A percentile compares a stretch with the other conserved stretches of the same genome.
Conservation (phyloP, 2,113 vertebrate genomes). For the Crotalus helleri region DNA sequence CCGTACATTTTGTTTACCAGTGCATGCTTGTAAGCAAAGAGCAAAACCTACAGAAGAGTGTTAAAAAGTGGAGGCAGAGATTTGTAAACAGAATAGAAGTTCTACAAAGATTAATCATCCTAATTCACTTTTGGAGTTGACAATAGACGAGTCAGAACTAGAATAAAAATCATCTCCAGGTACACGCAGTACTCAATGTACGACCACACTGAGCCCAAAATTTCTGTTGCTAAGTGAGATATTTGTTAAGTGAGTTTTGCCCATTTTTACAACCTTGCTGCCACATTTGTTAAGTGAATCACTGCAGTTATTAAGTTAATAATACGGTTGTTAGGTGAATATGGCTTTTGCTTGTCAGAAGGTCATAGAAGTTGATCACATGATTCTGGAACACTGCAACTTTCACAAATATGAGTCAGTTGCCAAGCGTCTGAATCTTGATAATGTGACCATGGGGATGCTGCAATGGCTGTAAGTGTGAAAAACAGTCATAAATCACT, state of each 20-base stretch:
- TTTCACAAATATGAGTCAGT: neutral
- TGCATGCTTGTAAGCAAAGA: conserved; percentile 96
- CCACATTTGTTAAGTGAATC: neutral
- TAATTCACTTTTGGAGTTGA: neutral
- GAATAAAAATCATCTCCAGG: neutral
- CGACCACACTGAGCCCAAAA: neutral
- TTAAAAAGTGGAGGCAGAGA: neutral
- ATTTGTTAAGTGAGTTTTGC: neutral
- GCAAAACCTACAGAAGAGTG: conserved; percentile 79
- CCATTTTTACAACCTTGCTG: neutral
- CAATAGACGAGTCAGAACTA: neutral
- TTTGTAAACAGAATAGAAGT: neutral
- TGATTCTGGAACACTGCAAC: neutral
- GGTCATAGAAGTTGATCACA: neutral
- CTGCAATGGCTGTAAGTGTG: neutral
- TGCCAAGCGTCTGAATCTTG: neutral
- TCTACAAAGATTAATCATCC: neutral
- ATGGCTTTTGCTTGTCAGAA: neutral
- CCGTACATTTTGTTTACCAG: conserved; percentile 93
- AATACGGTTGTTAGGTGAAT: neutral
- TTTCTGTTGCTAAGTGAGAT: neutral
- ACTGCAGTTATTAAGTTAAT: neutral
- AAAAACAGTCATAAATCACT: neutral
- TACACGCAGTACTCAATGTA: neutral
- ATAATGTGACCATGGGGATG: neutral